A percentile compares a stretch with the other conserved stretches of the same genome.
phyloP scores from a whole-genome alignment of 2,113 vertebrate genomes.

The Mormoops blainvillei region DNA sequence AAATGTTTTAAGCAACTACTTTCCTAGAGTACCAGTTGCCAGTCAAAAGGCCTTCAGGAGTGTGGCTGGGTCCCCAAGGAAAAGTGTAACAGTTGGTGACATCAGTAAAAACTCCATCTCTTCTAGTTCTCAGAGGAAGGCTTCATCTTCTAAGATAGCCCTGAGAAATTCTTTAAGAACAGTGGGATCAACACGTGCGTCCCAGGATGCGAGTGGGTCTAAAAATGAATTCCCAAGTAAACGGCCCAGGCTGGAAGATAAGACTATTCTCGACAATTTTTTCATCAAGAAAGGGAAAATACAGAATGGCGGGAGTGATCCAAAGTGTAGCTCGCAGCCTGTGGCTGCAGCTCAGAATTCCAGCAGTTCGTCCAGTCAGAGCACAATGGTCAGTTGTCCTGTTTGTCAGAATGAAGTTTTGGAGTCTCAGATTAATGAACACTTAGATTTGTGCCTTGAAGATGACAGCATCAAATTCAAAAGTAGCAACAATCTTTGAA shows the following conservation, averaged over 20 bases:
- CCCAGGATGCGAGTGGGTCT: background rate
- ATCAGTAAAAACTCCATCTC: background rate
- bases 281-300: conserved; percentile 57
- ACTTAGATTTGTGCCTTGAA: conserved; percentile 90
- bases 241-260: conserved; percentile 71
- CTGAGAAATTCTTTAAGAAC: background rate
- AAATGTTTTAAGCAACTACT: conserved; percentile 61
- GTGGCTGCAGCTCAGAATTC: background rate
- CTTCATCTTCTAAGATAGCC: background rate
- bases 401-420: conserved; percentile 84
- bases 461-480: background rate
- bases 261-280: conserved; percentile 68
- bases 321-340: background rate
- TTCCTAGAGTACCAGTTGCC: conserved; percentile 81
- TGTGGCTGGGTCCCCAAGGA: conserved; percentile 82
- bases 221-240: background rate
- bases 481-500: background rate
- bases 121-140: background rate
- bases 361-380: background rate
- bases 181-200: rapidly evolving
- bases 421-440: conserved; percentile 89
- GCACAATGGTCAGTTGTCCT: conserved; percentile 86
- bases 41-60: conserved; percentile 80
- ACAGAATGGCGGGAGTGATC: background rate
- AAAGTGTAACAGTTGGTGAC: conserved; percentile 48